Evolutionary conservation across 2,797 vertebrate species (phyloP).

Genomic region (Podarcis lilfordi): DNA sequence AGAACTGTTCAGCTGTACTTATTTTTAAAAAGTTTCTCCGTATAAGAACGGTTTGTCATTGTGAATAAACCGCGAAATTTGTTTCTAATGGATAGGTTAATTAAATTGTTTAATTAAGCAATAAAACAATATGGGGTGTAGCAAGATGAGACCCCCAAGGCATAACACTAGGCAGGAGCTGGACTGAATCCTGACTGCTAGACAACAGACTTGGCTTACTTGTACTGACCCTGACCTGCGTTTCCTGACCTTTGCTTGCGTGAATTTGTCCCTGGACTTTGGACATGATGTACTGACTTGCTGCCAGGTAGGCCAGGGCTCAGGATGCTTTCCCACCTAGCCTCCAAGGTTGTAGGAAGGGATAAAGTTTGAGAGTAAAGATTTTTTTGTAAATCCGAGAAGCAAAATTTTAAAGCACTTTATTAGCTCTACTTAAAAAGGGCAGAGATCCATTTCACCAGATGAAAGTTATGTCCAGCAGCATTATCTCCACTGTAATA

Average conservation of each 20-base stretch:
- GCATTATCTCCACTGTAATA: constrained; percentile 39
- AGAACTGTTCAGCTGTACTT: neutral
- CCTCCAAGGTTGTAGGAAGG: no score
- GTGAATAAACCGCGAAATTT: neutral
- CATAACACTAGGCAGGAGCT: neutral
- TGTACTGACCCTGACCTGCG: no score
- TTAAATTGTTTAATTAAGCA: constrained; percentile 42
- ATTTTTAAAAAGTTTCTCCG: neutral
- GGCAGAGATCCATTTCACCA: constrained; percentile 12
- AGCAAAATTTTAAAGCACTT: neutral
- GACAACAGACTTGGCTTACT: no score
- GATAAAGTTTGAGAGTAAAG: no score
- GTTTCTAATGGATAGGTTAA: constrained; percentile 25
- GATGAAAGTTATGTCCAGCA: constrained; percentile 43
- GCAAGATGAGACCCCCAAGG: neutral
- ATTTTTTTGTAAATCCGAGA: no score
- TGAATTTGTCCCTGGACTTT: no score
- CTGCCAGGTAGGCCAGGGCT: no score
- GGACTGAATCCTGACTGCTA: neutral
- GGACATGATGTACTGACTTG: no score
- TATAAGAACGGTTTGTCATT: neutral
- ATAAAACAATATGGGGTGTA: neutral
- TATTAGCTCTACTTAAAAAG: constrained; percentile 35
- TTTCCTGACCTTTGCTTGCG: no score
- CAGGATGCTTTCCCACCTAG: no score